Evolutionary conservation across 2,888 invertebrate genomes (phyloP), one percentile per base, ranked within the genome.

Genomic region (Spatulosminthurus flaviceps): DNA sequence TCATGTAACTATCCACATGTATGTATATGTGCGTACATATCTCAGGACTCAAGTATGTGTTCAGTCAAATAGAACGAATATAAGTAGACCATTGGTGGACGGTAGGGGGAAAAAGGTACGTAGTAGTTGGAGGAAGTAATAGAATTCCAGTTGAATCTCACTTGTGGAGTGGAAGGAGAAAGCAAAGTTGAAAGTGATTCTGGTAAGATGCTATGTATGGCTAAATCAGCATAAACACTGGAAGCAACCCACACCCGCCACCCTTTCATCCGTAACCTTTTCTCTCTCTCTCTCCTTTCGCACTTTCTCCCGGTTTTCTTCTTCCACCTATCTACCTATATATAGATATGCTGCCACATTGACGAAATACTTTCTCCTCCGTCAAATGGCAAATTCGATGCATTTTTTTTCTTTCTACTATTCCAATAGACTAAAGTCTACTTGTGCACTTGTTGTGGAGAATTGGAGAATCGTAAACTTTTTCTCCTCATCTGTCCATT

Each of bases 221-320:
- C 26, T 43, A 72, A 43, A 72, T 72, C 72, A 72, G 51, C 72
- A 72, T 72, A 72, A 72, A 72, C 72, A 72, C 28, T 66, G 64
- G 24, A 66, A 66, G 24, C 21, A 24, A 22, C 22, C 13, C 21
- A 66, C 24, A 22, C 64, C 77, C 73, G 77, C 77, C 76, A 66
- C 66, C 71, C 71, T 61, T 73, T 78, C 51, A 70, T 75, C 76
- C 64, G 67, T 42, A 60, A 21, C 75, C 70, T 66, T 34, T 75
- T 67, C 71, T 71, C 66, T 69, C 74, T 67, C 71, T 71, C 66
- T 69, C 74, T 75, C 29, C 72, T 60, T 43, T 29, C 24, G 19
- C 69, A 29, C 34, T 34, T 34, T 9, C 9, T 60, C 60, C 69
- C 34, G 34, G 11, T 66, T 29, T 43, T 60, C 51, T 71, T 70